Evolutionary conservation across 1,140 invertebrate species (phyloP).

Genomic region (Tetranychus cinnabarinus): DNA sequence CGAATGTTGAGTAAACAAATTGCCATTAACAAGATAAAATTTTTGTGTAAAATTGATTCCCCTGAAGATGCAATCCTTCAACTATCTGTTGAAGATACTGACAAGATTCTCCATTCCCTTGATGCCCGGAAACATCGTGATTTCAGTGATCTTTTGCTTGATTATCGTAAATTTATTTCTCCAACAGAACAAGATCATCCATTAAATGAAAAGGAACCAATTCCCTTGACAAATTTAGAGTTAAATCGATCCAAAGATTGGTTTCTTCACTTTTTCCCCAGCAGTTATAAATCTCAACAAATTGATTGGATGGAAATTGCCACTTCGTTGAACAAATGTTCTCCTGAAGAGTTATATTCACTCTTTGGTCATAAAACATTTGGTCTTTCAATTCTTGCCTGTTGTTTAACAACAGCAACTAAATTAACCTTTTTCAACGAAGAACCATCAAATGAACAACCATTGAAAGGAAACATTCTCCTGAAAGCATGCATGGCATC

Average conservation of each 20-base stretch:
- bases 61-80: slow-evolving; percentile 28
- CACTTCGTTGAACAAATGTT: not conserved
- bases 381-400: not conserved
- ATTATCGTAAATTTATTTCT: not conserved
- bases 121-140: not conserved
- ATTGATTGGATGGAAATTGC: not conserved
- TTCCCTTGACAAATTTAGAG: not conserved
- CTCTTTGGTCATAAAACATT: not conserved
- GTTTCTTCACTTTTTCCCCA: slow-evolving; percentile 2
- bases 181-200: not conserved
- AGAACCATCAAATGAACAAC: not conserved
- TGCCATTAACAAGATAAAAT: not conserved
- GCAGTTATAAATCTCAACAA: not conserved
- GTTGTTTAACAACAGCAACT: not conserved
- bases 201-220: not conserved
- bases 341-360: slow-evolving; percentile 1
- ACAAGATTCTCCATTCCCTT: slow-evolving; percentile 22
- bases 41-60: not conserved
- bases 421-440: not conserved
- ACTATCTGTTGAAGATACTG: slow-evolving; percentile 31
- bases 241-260: not conserved
- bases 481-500: not conserved
- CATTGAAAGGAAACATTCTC: not conserved
- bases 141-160: not conserved
- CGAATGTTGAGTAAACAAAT: not conserved